Base-by-base conservation (phyloP, 2,113 vertebrate genomes). In the Chloropsis cyanopogon region DNA sequence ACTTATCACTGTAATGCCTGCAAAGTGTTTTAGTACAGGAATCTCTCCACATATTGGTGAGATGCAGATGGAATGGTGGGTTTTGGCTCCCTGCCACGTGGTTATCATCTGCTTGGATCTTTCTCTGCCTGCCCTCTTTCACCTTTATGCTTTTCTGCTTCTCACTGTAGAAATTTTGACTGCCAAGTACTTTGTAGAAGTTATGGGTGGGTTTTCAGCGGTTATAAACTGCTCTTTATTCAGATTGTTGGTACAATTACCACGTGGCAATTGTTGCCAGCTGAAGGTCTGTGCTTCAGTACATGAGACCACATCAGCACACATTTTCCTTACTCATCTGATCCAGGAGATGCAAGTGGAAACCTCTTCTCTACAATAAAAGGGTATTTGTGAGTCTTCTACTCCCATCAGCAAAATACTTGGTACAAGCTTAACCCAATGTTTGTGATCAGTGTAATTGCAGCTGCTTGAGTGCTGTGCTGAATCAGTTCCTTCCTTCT, bases 401-500 rank as follows among this genome's bases (percentile, higher is more conserved):
- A 47, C 28, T 78, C 31, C 57, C 41, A 88, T 95, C 88, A 96
- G 88, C 90, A 95, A 90, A 94, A 80, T 63, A 29, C 56, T 93
- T 44, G 25, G 60, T 46, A 56, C 33, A 84, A 71, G 37, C 72
- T 84, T 69, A 94, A 82, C 73, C 90, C 83, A 70, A 10, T 79
- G 68, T 63, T 70, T 92, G 52, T 60, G 82, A 90, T 90, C 79
- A 77, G 61, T 83, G 60, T 86, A 96, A 96, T 63, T 88, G 47
- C 87, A 93, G 71, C 68, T 71, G 71, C 41, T 54, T 21, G n/a
- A 86, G 47, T 31, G 60, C 47, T 56, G 16, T 94, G 92, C 93
- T 97, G 94, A 96, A 88, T 96, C 93, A 96, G 85, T 92, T 96
- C 88, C 80, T 96, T 95, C 90, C 69, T 86, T 65, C 75, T 85